Evolutionary conservation across 2,888 invertebrate genomes (phyloP), one percentile per base, ranked within the genome.

Genomic region (Pyrrhia umbra): DNA sequence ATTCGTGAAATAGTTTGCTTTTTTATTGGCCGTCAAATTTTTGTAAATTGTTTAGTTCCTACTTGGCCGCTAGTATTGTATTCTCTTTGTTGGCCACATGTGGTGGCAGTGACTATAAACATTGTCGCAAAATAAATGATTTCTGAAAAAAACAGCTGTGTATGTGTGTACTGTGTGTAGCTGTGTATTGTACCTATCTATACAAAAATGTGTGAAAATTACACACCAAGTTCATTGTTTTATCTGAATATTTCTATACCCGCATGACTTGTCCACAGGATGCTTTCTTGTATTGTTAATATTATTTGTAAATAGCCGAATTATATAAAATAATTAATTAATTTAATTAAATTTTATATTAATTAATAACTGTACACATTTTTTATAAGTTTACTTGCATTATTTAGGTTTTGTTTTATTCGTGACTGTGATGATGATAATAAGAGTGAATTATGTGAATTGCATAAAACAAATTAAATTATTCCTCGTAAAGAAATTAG

Each of bases 371-470:
- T 61, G 6, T 60, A 60, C 55, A 45, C 61, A 62, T 63, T 52
- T 64, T 71, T 65, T 56, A 62, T 68, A 66, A 52, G 49, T 49
- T 61, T 63, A 56, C 49, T 49, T 67, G 40, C 52, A 59, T 62
- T 65, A 68, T 45, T 63, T 66, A 68, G 55, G 58, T 59, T 60
- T 74, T 73, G 68, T 72, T 75, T 76, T 79, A 79, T 75, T 82
- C 74, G 79, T 85, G 86, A 88, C 89, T 89, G 89, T 89, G 89
- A 90, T 90, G 82, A 79, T 81, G 75, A 82, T 83, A 71, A 68
- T 77, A 75, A 50, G 55, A 61, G 51, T 68, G 60, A 69, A 64
- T 63, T 68, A 50, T 73, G 55, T 74, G 70, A 75, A 65, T 80
- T 73, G 75, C 69, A 64, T 67, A 72, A 58, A 51, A 64, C 50